Evolutionary conservation across 2,797 vertebrate genomes (phyloP).

Genomic region (Novumbra hubbsi): DNA sequence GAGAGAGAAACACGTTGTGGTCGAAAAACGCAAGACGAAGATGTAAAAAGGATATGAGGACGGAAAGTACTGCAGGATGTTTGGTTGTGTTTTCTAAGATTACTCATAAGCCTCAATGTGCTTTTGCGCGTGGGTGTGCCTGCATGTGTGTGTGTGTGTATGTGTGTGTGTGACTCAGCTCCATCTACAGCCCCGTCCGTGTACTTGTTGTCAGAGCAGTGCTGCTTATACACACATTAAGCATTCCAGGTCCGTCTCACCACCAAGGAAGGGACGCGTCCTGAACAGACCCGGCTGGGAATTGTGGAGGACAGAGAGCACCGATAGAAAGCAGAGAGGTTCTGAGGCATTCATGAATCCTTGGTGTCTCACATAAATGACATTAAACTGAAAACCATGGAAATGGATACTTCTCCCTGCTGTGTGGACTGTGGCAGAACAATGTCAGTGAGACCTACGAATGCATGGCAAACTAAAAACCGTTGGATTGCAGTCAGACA

Average conservation of each 20-base stretch:
- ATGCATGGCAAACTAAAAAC: too few relatives aligned
- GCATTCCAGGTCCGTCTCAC: neutral
- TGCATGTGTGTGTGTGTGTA: neutral
- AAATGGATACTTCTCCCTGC: neutral
- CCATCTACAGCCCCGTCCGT: neutral
- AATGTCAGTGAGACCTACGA: too few relatives aligned
- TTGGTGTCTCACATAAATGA: neutral
- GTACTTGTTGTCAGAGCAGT: neutral
- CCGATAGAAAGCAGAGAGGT: neutral
- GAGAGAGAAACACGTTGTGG: constrained; percentile 2
- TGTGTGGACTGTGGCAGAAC: neutral
- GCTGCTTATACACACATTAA: neutral
- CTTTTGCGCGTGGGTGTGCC: neutral
- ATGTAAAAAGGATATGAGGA: neutral
- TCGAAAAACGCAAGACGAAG: constrained; percentile 1
- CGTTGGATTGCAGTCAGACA: too few relatives aligned
- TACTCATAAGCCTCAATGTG: neutral
- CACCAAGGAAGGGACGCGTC: neutral
- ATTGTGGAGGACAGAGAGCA: neutral
- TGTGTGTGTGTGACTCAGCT: neutral
- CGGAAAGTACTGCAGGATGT: neutral
- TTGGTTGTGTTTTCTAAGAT: neutral
- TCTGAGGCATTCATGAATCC: neutral
- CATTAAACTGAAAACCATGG: neutral
- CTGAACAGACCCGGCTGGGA: neutral